Percentiles rank a stretch among this genome's conserved stretches.
These are phyloP conservation scores for Porites divaricata DNA, from an alignment of 92 coral and sea anemone genomes.

Conservation along the genomic window DNA sequence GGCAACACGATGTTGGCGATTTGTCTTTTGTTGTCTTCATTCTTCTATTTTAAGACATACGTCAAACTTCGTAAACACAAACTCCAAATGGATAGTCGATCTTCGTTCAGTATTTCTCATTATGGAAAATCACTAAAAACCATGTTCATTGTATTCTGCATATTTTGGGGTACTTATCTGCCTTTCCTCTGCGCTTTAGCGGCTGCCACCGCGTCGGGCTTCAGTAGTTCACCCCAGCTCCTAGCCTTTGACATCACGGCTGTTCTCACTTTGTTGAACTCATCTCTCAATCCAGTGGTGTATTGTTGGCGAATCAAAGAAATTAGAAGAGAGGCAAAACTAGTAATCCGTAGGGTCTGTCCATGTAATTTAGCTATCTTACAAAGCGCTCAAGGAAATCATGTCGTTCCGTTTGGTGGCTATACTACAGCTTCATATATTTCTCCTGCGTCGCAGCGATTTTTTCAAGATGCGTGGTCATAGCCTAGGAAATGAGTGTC, in stretches of 20 bases:
- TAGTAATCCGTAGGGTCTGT: not conserved
- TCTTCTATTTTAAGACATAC: not conserved
- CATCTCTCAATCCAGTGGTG: not conserved
- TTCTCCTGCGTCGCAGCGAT: too few species aligned
- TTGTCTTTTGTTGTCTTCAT: not conserved
- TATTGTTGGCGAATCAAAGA: slow-evolving; percentile 1
- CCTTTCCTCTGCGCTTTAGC: not conserved
- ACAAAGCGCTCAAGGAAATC: not conserved
- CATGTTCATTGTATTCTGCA: slow-evolving; percentile 1
- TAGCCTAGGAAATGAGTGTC: too few species aligned
- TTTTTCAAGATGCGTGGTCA: too few species aligned
- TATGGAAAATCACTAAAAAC: slow-evolving; percentile 12
- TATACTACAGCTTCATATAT: too few species aligned
- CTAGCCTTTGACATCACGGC: not conserved
- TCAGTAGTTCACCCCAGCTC: not conserved
- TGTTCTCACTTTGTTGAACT: not conserved
- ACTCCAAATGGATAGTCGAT: not conserved
- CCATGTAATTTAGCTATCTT: not conserved
- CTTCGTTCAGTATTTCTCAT: not conserved
- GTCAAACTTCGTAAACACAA: not conserved
- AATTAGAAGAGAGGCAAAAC: not conserved
- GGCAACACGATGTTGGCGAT: not conserved
- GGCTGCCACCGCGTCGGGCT: not conserved
- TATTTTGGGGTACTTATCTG: not conserved
- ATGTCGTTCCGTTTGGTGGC: not conserved